Conservation (phyloP, 35 echinoderm and acorn worm species). For the Heliocidaris tuberculata region DNA sequence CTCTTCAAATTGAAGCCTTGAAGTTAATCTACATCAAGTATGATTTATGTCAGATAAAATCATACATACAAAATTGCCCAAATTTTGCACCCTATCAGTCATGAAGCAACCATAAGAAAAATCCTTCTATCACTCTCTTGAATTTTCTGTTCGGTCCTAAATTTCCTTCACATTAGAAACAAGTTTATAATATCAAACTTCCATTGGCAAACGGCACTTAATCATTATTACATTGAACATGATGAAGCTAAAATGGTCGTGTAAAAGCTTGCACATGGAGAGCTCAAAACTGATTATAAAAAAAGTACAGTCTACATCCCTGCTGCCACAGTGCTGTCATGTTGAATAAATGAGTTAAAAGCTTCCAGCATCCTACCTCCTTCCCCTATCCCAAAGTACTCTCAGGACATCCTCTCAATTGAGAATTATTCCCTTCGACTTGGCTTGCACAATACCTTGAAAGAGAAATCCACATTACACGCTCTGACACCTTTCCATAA, state of each 20-base stretch:
- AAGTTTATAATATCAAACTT: background rate
- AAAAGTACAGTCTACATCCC: background rate
- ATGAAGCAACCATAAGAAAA: no score
- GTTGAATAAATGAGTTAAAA: constrained; percentile 35
- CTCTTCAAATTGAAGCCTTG: no score
- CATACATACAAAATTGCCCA: no score
- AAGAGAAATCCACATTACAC: constrained; percentile 11
- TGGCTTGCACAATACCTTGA: constrained; percentile 15
- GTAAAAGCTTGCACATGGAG: background rate
- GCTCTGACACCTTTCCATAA: background rate
- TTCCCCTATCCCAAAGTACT: background rate
- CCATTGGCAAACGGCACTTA: background rate
- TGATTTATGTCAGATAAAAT: no score
- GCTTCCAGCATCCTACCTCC: background rate
- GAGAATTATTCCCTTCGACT: background rate
- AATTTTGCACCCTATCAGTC: no score
- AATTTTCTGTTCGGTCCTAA: no score
- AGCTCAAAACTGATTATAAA: background rate
- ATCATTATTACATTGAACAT: background rate
- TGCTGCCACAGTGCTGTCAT: background rate
- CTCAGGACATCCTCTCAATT: background rate
- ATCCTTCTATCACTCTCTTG: no score
- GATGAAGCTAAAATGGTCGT: background rate
- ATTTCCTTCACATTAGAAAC: no score
- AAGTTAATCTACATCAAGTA: no score